Evolutionary conservation across 2,113 vertebrate genomes (phyloP).

Genomic region (Cheirogaleus medius): DNA sequence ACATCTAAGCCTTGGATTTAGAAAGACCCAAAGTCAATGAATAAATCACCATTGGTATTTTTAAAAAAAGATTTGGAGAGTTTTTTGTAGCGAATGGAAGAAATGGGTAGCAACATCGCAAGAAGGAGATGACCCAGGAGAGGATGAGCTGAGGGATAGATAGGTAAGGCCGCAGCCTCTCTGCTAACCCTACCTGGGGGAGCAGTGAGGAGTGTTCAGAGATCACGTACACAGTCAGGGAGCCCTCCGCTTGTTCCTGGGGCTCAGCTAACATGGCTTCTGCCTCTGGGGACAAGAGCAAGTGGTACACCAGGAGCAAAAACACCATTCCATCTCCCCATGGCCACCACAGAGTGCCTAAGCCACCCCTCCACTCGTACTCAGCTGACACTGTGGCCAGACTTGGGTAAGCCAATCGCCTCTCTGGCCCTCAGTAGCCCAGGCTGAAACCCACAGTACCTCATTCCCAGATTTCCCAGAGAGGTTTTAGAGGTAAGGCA

Average conservation of each 20-base stretch:
- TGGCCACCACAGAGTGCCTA: background rate
- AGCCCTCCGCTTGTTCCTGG: constrained; percentile 86
- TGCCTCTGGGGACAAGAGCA: constrained; percentile 84
- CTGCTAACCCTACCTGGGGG: constrained; percentile 86
- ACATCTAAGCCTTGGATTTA: background rate
- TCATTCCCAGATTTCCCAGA: constrained; percentile 10
- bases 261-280: constrained; percentile 86
- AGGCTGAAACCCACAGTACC: background rate
- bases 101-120: background rate
- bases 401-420: background rate
- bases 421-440: background rate
- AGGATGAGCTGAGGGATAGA: background rate
- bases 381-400: background rate
- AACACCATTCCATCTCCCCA: background rate
- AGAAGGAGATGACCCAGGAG: background rate
- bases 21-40: constrained; percentile 22
- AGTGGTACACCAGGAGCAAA: background rate
- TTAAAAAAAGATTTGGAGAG: background rate
- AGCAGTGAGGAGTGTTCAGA: constrained; percentile 88
- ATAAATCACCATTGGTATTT: background rate
- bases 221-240: constrained; percentile 92
- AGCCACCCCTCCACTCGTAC: background rate
- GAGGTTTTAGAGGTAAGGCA: constrained; percentile 13
- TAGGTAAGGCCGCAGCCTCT: background rate
- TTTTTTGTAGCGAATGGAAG: constrained; percentile 10